Evolutionary conservation across 2,797 vertebrate species (phyloP), one percentile per base, ranked within the genome.

Genomic region (Sarcophilus harrisii): DNA sequence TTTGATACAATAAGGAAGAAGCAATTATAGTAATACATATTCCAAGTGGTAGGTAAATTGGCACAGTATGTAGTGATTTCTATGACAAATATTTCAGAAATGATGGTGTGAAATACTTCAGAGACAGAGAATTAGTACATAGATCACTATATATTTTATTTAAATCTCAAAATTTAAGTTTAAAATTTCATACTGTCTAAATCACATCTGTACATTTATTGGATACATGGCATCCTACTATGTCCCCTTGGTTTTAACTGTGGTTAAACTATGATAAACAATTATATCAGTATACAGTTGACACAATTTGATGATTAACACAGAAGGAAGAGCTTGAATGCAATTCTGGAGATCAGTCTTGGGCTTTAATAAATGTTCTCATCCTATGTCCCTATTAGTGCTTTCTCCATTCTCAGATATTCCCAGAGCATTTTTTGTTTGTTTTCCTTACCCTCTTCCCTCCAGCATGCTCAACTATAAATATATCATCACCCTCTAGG

Each of bases 251-350:
- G 18, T 38, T 81, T 81, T 81, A 81, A 45, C n/a, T 9, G 29
- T 24, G 21, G 18, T 81, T 9, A 24, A 12, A 45, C 45, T 12
- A 45, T 9, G 54, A 55, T 81, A 81, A 81, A 81, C 92, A 21
- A 52, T 90, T 93, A 6, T 91, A 58, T 92, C 94, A 95, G 55
- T 57, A 66, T 87, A 87, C 59, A 90, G 55, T 30, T 94, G 93
- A 62, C 93, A 32, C 49, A 94, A 92, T 91, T 91, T 32, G 91
- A 14, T 93, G 55, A 32, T 62, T 62, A 95, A 58, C 94, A 90
- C 21, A 38, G 60, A 90, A 13, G 66, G 5, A 95, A 54, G 4
- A 95, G 95, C 27, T 6, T 94, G 94, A 95, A 38, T 94, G 10
- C 11, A 96, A 81, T 27, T 81, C 38, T 81, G 38, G 38, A 81